Evolutionary conservation across 1,140 invertebrate genomes (phyloP).

Genomic region (Drosophila pachea): DNA sequence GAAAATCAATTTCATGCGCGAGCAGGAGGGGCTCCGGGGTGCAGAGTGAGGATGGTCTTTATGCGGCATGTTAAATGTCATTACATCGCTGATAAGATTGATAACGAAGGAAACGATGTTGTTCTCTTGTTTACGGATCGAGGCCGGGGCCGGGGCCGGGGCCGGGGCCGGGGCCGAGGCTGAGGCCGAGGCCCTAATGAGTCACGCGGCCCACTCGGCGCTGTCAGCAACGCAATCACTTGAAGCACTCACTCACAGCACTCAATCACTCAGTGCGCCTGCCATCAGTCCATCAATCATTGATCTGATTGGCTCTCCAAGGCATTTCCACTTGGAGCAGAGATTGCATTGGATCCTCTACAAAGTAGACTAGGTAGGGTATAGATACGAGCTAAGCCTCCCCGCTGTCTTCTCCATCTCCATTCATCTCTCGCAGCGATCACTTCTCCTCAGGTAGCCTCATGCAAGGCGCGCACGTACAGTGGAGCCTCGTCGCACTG

Average conservation of each 20-base stretch:
- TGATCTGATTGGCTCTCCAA: constrained; percentile 55
- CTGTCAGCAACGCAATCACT: constrained; percentile 25
- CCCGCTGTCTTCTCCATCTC: no score
- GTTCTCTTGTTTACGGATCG: no score
- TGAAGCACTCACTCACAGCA: constrained; percentile 30
- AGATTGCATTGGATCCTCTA: constrained; percentile 28
- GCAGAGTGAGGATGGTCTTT: constrained; percentile 17
- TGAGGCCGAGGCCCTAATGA: constrained; percentile 21
- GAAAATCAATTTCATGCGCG: constrained; percentile 66
- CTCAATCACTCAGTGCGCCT: constrained; percentile 25
- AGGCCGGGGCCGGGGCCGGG: no score
- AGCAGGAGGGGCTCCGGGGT: neutral
- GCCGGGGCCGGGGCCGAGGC: no score
- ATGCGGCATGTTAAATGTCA: constrained; percentile 69
- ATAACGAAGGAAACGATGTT: constrained; percentile 53
- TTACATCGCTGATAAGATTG: constrained; percentile 73
- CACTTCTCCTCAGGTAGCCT: no score
- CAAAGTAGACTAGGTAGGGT: neutral
- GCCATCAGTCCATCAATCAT: constrained; percentile 45
- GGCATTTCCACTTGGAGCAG: constrained; percentile 65
- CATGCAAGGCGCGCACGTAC: no score
- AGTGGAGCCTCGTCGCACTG: no score
- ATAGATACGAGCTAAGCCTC: no score
- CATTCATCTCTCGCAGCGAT: no score
- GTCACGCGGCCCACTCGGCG: constrained; percentile 32